Percentiles rank a stretch among this genome's conserved stretches.
Conservation (phyloP, 2,888 invertebrate species). For the Callyntrura sp. region DNA sequence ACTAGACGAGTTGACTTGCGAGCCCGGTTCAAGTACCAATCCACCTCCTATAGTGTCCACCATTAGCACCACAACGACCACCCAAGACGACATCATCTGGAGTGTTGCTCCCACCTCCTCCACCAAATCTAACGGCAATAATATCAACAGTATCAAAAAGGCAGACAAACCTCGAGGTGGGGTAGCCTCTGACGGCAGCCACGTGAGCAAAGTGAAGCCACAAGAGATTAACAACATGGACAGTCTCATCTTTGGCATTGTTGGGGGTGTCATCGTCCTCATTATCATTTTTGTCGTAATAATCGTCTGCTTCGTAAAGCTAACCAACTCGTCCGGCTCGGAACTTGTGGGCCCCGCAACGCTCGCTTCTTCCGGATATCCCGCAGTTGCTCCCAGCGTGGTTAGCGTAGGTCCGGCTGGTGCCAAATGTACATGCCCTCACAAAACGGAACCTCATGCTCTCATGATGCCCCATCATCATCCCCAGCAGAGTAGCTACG, state of each 20-base stretch:
- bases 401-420: constrained; percentile 84
- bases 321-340: constrained; percentile 86
- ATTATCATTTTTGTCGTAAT: constrained; percentile 94
- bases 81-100: constrained; percentile 96
- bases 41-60: constrained; percentile 85
- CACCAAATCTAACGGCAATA: constrained; percentile 38
- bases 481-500: constrained; percentile 57
- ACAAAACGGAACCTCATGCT: constrained; percentile 85
- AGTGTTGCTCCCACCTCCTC: constrained; percentile 91
- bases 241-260: constrained; percentile 97
- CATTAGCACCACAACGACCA: constrained; percentile 88
- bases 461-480: constrained; percentile 70
- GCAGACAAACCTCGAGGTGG: constrained; percentile 72
- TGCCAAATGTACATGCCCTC: constrained; percentile 83
- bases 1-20: constrained; percentile 93
- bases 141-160: constrained; percentile 74
- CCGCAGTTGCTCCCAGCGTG: constrained; percentile 85
- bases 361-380: constrained; percentile 70
- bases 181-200: constrained; percentile 83
- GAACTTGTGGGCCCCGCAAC: constrained; percentile 62
- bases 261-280: constrained; percentile 96
- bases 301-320: constrained; percentile 93
- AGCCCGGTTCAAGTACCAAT: constrained; percentile 87
- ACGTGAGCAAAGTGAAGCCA: constrained; percentile 86
- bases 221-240: constrained; percentile 93